phyloP scores from a whole-genome alignment of 1,140 invertebrate species.

The Harpegnathos saltator region DNA sequence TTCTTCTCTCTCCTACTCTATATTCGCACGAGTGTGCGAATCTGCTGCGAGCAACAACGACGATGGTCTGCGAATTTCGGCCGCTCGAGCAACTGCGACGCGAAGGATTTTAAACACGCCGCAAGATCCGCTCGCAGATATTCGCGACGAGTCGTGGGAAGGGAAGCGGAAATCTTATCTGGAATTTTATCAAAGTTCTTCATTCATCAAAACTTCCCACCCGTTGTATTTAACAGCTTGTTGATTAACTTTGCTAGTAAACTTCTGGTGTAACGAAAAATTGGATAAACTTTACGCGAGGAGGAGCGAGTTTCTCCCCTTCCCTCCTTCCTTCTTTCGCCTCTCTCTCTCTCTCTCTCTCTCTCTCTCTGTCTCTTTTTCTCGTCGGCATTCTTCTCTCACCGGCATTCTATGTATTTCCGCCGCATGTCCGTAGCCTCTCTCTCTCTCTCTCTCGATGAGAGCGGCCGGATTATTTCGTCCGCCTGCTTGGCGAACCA shows the following conservation, averaged over 20 bases:
- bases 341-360: too few relatives aligned
- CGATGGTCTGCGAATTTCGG: slow-evolving; percentile 1
- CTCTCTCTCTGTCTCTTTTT: neutral
- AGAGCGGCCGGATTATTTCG: neutral
- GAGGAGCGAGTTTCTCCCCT: too few relatives aligned
- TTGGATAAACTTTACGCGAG: neutral
- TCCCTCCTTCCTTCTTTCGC: too few relatives aligned
- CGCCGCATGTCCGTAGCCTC: neutral
- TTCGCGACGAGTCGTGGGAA: neutral
- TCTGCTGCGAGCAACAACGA: neutral
- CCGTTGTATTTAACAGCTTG: neutral
- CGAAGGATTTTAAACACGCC: too few relatives aligned
- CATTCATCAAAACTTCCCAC: neutral
- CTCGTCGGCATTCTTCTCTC: too few relatives aligned
- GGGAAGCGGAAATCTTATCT: too few relatives aligned
- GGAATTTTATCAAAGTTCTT: neutral
- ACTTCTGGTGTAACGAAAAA: neutral
- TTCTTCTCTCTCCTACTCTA: too few relatives aligned
- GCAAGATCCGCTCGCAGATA: neutral
- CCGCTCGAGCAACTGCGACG: too few relatives aligned
- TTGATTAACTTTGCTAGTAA: slow-evolving; percentile 5
- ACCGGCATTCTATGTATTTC: neutral
- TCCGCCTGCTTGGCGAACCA: neutral
- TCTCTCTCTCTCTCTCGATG: neutral
- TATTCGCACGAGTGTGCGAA: too few relatives aligned